Conservation (phyloP, 2,888 invertebrate genomes). For the Platerodrilus igneus region DNA sequence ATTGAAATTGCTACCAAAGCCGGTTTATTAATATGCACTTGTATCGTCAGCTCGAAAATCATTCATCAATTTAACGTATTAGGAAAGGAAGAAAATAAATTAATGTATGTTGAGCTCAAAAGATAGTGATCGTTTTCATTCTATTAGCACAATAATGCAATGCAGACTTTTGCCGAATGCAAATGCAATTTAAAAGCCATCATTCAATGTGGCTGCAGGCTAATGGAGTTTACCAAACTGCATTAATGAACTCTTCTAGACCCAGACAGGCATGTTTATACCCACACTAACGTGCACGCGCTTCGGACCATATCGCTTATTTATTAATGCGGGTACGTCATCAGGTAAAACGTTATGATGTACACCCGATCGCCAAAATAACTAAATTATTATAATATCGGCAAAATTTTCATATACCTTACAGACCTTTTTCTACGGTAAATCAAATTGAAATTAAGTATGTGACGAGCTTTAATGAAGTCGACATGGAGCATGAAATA, state of each 20-base stretch:
- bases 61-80: too few species aligned
- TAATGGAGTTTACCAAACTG: constrained; percentile 47
- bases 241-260: constrained; percentile 49
- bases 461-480: constrained; percentile 48
- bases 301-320: constrained; percentile 48
- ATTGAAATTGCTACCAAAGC: too few species aligned
- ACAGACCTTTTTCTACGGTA: too few species aligned
- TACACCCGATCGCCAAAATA: constrained; percentile 45
- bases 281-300: constrained; percentile 47
- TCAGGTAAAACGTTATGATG: constrained; percentile 45
- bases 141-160: constrained; percentile 17
- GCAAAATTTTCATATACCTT: too few species aligned
- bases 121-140: constrained; percentile 9
- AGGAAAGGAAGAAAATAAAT: too few species aligned
- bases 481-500: constrained; percentile 48
- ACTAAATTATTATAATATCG: constrained; percentile 46
- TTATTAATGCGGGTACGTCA: constrained; percentile 47
- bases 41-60: too few species aligned
- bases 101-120: too few species aligned
- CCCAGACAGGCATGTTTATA: constrained; percentile 47
- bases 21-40: too few species aligned
- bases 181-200: constrained; percentile 48
- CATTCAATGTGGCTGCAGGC: constrained; percentile 45
- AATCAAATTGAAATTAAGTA: constrained; percentile 37
- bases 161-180: constrained; percentile 35